Evolutionary conservation across 2,888 invertebrate species (phyloP).

Genomic region (Leucozona laternaria): DNA sequence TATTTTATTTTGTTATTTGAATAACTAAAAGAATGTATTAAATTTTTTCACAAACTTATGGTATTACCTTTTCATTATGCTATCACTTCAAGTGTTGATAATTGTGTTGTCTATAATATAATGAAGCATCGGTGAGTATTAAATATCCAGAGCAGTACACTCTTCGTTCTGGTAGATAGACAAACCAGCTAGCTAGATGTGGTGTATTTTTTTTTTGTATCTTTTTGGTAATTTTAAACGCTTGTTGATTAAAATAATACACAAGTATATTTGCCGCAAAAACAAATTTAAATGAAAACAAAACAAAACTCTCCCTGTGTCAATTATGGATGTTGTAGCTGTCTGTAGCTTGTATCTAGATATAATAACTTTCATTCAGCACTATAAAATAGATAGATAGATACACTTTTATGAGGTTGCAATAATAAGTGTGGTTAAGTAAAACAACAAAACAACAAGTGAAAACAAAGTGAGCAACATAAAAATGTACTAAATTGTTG

Average conservation of each 20-base stretch:
- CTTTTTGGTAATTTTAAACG: slow-evolving; percentile 18
- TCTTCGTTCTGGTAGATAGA: slow-evolving; percentile 42
- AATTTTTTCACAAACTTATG: slow-evolving; percentile 25
- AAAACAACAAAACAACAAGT: slow-evolving; percentile 33
- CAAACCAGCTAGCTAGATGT: neutral
- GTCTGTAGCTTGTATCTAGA: neutral
- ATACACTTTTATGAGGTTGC: slow-evolving; percentile 19
- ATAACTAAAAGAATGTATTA: neutral
- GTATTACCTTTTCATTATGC: slow-evolving; percentile 68
- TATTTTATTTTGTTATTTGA: neutral
- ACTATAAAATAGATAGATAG: neutral
- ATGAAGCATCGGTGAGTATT: slow-evolving; percentile 37
- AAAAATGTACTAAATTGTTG: slow-evolving; percentile 23
- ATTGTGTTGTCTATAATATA: slow-evolving; percentile 14
- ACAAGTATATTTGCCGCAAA: slow-evolving; percentile 13
- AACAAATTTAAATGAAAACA: slow-evolving; percentile 15
- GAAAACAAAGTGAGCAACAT: slow-evolving; percentile 49
- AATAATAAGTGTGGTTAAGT: neutral
- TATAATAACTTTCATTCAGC: slow-evolving; percentile 2
- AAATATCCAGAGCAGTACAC: slow-evolving; percentile 67
- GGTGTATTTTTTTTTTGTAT: neutral
- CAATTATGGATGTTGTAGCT: neutral
- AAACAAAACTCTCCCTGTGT: slow-evolving; percentile 13
- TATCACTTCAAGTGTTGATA: slow-evolving; percentile 36
- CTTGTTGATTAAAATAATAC: slow-evolving; percentile 6